Evolutionary conservation across 2,888 invertebrate genomes (phyloP), one percentile per base, ranked within the genome.

Genomic region (Tryphoninae sp.): DNA sequence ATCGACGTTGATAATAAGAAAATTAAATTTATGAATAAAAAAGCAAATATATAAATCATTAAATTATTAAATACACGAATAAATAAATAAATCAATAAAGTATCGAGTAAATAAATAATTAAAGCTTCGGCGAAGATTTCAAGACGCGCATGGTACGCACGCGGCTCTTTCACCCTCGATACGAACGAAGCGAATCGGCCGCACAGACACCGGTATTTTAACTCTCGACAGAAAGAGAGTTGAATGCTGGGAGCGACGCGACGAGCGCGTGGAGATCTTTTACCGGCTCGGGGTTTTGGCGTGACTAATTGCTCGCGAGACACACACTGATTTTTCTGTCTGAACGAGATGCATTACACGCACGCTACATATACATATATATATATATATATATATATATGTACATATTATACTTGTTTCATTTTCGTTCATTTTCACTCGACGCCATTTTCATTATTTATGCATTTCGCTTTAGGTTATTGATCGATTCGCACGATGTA

Each of bases 251-350:
- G 45, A 78, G 23, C 68, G 65, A 59, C 33, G 33, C 22, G n/a
- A 64, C 68, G 62, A 22, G 45, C 64, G 73, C 72, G 75, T 79
- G 75, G 72, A 82, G 78, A 79, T 78, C 67, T 76, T 67, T 72
- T 72, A 59, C 78, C 82, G 78, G 78, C 75, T 75, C 51, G 19
- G 61, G 76, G 33, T 59, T 78, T 78, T 78, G 67, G 78, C 82
- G 82, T 78, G 78, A 82, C 82, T 82, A 79, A 82, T 82, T 82
- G 72, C 58, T 53, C 53, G 67, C 72, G 75, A 75, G 78, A 78
- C 69, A 78, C 67, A 78, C 49, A 68, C 67, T 68, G 67, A 68
- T 65, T 45, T 76, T 76, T 67, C 71, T 55, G 75, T 76, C 65
- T 51, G 51, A 59, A 49, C 51, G 58, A 42, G 49, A 67, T 22